Evolutionary conservation across 2,888 invertebrate species (phyloP), one percentile per base, ranked within the genome.

Genomic region (Sycophila texana): DNA sequence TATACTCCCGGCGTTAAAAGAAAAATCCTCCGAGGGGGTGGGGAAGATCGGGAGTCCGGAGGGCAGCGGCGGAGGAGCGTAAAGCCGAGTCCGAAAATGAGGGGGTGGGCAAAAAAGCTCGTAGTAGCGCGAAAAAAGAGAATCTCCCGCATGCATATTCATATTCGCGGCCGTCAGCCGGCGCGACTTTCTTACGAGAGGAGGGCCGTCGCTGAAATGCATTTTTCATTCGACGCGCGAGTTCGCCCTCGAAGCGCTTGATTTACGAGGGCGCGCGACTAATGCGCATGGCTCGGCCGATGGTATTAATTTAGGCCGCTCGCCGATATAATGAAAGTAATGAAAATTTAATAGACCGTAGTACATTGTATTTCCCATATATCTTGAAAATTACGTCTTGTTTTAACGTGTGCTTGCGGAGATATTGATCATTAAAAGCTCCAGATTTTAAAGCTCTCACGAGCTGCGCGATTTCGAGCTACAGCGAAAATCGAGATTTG

Each of bases 221-320:
- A 80, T 80, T 80, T 80, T 80, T 80, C 80, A 80, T 80, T 76
- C 71, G 71, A 70, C 47, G 75, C 55, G 53, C 47, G 75, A 53
- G 53, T 61, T 26, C 26, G 1, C 13, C 55, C 57, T 60, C 67
- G 58, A 66, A 51, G 68, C 70, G 18, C 13, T 39, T 79, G 79
- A 79, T 79, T 79, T 79, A 79, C 39, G 79, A 53, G 26, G 4
- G 57, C 22, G 49, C 16, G 47, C 57, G 57, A 18, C 73, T 77
- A 77, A 71, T 71, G 77, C 51, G 49, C 18, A 4, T n/a, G 12
- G n/a, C 12, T 4, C 26, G 61, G 51, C 20, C 12, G 61, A 51
- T 39, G 4, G 79, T 75, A 73, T 78, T 78, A 73, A 77, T 60
- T 66, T 73, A 66, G 53, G 13, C 53, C 3, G 22, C 55, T 30